phyloP scores from a whole-genome alignment of 2,888 invertebrate species.

The Sinhomidia bicolor region DNA sequence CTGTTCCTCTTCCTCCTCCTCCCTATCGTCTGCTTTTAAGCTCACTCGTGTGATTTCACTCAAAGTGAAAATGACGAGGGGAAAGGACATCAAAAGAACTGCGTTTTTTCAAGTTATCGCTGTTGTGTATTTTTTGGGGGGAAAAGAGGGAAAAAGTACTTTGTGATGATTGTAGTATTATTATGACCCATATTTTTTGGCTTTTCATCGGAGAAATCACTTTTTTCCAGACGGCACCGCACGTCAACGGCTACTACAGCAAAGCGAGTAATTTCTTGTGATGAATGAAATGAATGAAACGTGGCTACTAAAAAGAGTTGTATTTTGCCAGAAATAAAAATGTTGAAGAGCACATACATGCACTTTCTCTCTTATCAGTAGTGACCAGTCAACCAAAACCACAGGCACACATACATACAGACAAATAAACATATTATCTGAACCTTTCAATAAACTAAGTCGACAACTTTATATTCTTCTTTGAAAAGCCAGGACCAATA shows the following conservation, averaged over 20 bases:
- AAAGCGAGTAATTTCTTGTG: not conserved
- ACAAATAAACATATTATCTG: not conserved
- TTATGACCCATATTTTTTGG: not conserved
- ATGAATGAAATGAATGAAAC: conserved; percentile 23
- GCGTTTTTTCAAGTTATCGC: not conserved
- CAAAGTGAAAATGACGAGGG: conserved; percentile 25
- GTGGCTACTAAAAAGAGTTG: not conserved
- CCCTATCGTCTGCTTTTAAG: too few relatives aligned
- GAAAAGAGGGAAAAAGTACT: not conserved
- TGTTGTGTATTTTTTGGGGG: not conserved
- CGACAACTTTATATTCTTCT: not conserved
- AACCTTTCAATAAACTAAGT: not conserved
- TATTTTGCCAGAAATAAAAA: not conserved
- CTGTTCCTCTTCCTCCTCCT: conserved; percentile 3
- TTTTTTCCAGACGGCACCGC: conserved; percentile 20
- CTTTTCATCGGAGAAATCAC: conserved; percentile 15
- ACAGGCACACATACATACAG: not conserved
- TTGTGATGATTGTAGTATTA: not conserved
- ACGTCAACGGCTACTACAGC: too few relatives aligned
- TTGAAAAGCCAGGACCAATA: too few relatives aligned
- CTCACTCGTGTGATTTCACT: conserved; percentile 53
- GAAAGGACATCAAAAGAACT: conserved; percentile 25
- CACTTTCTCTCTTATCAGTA: conserved; percentile 37
- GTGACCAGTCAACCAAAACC: conserved; percentile 35
- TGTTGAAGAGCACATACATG: not conserved